Conservation (phyloP, 1,140 invertebrate species). For the Solenopsis invicta region DNA sequence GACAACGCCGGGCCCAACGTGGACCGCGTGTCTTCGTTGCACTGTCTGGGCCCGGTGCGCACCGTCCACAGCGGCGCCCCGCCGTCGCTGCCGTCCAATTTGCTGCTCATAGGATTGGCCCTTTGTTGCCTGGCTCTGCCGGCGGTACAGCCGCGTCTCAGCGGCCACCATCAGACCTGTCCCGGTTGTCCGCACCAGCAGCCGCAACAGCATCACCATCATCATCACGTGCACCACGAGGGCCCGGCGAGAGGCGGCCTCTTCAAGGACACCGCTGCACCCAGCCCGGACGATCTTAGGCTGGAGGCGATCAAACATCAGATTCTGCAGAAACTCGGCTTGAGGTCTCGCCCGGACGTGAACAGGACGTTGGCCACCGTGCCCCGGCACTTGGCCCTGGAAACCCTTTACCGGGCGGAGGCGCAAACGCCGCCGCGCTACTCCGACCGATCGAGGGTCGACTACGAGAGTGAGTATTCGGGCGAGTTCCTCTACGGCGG, state of each 20-base stretch:
- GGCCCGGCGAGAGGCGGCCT: slow-evolving; percentile 53
- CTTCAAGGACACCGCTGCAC: slow-evolving; percentile 71
- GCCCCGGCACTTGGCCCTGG: slow-evolving; percentile 90
- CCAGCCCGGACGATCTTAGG: slow-evolving; percentile 88
- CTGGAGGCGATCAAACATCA: slow-evolving; percentile 93
- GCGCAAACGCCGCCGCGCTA: slow-evolving; percentile 80
- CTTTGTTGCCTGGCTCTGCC: slow-evolving; percentile 74
- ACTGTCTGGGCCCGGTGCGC: slow-evolving; percentile 44
- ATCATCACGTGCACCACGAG: slow-evolving; percentile 70
- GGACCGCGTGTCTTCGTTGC: slow-evolving; percentile 21
- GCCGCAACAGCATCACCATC: slow-evolving; percentile 77
- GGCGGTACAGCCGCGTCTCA: slow-evolving; percentile 77
- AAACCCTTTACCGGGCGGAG: slow-evolving; percentile 90
- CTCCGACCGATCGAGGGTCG: slow-evolving; percentile 64
- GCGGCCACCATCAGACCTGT: slow-evolving; percentile 81
- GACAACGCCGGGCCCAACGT: slow-evolving; percentile 36
- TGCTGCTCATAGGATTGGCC: slow-evolving; percentile 78
- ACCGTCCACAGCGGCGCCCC: slow-evolving; percentile 38
- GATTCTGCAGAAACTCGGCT: slow-evolving; percentile 91
- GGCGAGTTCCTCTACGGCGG: slow-evolving; percentile 79
- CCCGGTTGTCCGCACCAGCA: slow-evolving; percentile 85
- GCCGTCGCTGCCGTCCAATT: slow-evolving; percentile 67
- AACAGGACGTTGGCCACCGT: slow-evolving; percentile 88
- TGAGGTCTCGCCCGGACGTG: slow-evolving; percentile 90
- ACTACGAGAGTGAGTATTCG: slow-evolving; percentile 74